A percentile compares a stretch with the other conserved stretches of the same genome.
Conservation (phyloP, 1,140 invertebrate genomes). For the Drosophila mayri region DNA sequence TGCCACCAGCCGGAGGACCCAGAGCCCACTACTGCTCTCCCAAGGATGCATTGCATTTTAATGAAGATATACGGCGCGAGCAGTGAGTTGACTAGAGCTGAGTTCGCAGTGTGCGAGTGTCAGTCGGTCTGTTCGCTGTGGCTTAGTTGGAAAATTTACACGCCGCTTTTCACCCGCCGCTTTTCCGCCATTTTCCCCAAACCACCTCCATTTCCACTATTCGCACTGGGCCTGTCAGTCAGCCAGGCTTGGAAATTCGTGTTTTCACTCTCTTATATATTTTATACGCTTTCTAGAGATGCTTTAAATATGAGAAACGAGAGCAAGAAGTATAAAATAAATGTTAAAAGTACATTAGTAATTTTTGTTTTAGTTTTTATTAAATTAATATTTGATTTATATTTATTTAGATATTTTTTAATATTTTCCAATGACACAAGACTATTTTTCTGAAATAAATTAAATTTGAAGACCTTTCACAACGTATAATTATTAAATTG, state of each 20-base stretch:
- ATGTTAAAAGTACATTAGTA: too few relatives aligned
- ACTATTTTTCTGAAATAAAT: background rate
- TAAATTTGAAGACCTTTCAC: too few relatives aligned
- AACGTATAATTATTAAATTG: background rate
- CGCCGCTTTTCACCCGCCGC: constrained; percentile 21
- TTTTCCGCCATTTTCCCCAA: constrained; percentile 23
- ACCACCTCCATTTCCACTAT: constrained; percentile 2
- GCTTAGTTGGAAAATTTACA: constrained; percentile 71
- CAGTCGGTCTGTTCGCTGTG: constrained; percentile 44
- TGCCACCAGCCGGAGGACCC: constrained; percentile 9
- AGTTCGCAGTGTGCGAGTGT: constrained; percentile 34
- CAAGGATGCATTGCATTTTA: constrained; percentile 80
- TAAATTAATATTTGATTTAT: background rate
- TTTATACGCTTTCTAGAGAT: background rate
- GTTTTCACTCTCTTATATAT: constrained; percentile 19
- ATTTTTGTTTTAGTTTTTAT: too few relatives aligned
- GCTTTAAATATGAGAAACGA: background rate
- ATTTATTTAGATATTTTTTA: background rate
- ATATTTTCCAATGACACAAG: background rate
- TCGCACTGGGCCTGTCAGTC: constrained; percentile 34
- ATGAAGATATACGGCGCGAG: constrained; percentile 71
- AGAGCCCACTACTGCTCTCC: constrained; percentile 32
- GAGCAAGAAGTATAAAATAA: too few relatives aligned
- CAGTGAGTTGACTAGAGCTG: constrained; percentile 31
- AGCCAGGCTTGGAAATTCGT: constrained; percentile 32